Evolutionary conservation across 2,113 vertebrate species (phyloP).

Genomic region (Raja brachyura): DNA sequence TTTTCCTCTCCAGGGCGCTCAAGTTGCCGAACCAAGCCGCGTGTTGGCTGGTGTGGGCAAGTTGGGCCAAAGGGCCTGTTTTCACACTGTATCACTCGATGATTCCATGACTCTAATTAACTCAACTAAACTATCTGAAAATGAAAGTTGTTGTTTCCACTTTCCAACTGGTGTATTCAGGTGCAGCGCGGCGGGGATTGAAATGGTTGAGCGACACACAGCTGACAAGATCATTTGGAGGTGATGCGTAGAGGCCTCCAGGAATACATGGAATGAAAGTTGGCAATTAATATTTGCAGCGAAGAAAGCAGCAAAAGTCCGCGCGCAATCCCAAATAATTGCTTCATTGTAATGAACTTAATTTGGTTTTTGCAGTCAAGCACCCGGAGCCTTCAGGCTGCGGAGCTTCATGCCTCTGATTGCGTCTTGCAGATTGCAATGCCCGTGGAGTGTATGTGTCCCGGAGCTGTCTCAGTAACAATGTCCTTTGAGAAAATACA

Average conservation of each 20-base stretch:
- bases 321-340: neutral
- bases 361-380: neutral
- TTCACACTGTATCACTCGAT: no score
- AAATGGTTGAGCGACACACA: neutral
- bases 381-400: neutral
- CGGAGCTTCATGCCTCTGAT: neutral
- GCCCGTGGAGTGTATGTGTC: neutral
- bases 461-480: neutral
- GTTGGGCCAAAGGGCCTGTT: no score
- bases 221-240: neutral
- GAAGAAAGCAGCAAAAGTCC: neutral
- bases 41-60: no score
- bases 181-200: neutral
- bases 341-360: neutral
- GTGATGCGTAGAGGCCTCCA: neutral
- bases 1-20: no score
- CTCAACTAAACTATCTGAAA: neutral
- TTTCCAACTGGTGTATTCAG: neutral
- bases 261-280: neutral
- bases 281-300: neutral
- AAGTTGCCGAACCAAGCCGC: no score
- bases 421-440: neutral
- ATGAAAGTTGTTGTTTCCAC: no score
- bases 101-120: no score
- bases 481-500: slow-evolving; percentile 2